Evolutionary conservation across 2,888 invertebrate genomes (phyloP).

Genomic region (Diaphora mendica): DNA sequence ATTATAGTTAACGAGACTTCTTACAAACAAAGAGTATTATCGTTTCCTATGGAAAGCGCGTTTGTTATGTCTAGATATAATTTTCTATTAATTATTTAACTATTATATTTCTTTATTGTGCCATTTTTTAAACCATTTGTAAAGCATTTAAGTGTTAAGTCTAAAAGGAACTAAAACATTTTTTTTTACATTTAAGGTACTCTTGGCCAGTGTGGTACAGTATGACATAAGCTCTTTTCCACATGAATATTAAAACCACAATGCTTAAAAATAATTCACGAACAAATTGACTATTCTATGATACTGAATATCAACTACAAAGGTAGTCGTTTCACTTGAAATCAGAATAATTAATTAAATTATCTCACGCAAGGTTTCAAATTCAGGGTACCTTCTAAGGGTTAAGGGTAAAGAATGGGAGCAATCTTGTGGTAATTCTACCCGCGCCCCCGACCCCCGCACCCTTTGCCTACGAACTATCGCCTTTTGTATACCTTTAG

Average conservation of each 20-base stretch:
- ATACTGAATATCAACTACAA: constrained; percentile 17
- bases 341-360: constrained; percentile 61
- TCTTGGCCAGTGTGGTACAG: too few relatives aligned
- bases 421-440: constrained; percentile 79
- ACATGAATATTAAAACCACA: neutral
- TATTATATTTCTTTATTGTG: neutral
- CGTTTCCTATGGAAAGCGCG: neutral
- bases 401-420: constrained; percentile 73
- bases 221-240: too few relatives aligned
- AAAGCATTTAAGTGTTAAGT: too few relatives aligned
- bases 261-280: neutral
- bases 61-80: neutral
- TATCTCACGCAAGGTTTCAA: constrained; percentile 61
- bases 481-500: constrained; percentile 39
- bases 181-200: too few relatives aligned
- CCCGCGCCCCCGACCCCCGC: constrained; percentile 52
- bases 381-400: constrained; percentile 57
- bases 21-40: neutral
- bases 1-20: neutral
- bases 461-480: constrained; percentile 57
- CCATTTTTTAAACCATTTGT: too few relatives aligned
- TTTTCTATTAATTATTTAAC: neutral
- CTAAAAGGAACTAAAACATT: too few relatives aligned
- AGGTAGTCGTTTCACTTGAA: constrained; percentile 36
- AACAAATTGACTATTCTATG: constrained; percentile 7